A percentile compares a stretch with the other conserved stretches of the same genome.
These are phyloP conservation scores for Drosophila parvula DNA, from an alignment of 1,140 invertebrate genomes.

Conservation along the genomic window DNA sequence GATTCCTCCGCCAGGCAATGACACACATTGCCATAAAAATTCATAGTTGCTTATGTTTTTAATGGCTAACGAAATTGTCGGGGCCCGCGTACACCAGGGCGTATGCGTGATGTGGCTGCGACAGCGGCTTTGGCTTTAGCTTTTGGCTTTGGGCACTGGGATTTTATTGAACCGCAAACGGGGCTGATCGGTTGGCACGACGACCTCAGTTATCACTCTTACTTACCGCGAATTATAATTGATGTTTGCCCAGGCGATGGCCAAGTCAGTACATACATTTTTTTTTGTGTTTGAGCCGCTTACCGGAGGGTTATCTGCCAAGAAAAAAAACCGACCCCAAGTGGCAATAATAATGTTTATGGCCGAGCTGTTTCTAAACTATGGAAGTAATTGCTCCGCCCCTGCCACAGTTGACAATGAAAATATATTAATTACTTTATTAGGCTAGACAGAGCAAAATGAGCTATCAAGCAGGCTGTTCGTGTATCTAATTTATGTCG, in stretches of 20 bases:
- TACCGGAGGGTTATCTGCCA: constrained; percentile 24
- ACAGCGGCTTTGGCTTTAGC: constrained; percentile 9
- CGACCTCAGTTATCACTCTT: constrained; percentile 82
- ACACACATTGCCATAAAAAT: constrained; percentile 78
- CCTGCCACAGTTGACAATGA: constrained; percentile 11
- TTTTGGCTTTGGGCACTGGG: constrained; percentile 27
- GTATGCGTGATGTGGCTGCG: constrained; percentile 60
- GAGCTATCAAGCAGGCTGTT: constrained; percentile 10
- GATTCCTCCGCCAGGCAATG: constrained; percentile 78
- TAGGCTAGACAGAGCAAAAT: constrained; percentile 10
- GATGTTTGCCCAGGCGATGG: constrained; percentile 68
- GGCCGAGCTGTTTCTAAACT: constrained; percentile 16
- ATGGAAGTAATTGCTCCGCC: constrained; percentile 11
- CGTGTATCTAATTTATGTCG: neutral
- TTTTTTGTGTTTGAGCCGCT: constrained; percentile 1
- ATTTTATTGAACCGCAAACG: constrained; percentile 60
- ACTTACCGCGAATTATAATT: constrained; percentile 79
- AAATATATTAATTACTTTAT: constrained; percentile 26
- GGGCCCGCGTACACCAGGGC: constrained; percentile 57
- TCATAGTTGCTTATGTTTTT: constrained; percentile 62
- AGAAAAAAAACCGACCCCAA: constrained; percentile 14
- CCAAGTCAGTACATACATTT: constrained; percentile 38
- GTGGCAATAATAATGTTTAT: constrained; percentile 10
- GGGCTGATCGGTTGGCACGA: constrained; percentile 34
- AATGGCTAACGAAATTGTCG: constrained; percentile 54